phyloP scores from a whole-genome alignment of 2,797 vertebrate genomes.

The Nothura maculosa region DNA sequence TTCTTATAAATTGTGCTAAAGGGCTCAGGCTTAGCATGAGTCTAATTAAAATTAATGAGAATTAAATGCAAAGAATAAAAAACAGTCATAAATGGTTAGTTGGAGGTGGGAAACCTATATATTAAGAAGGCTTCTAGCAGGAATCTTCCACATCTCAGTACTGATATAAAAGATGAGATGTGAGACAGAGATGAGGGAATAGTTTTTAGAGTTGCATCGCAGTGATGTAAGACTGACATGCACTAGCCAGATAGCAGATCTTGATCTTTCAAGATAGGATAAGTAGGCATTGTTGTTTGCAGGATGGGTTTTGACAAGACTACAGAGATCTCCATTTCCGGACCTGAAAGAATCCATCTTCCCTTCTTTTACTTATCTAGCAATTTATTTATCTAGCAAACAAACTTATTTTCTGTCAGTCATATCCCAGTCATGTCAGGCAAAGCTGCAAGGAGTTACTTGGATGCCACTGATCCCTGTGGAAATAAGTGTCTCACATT shows the following conservation, averaged over 20 bases:
- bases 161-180: background rate
- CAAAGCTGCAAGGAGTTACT: conserved; percentile 11
- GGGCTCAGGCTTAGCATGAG: background rate
- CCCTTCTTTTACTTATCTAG: background rate
- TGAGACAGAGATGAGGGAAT: background rate
- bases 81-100: background rate
- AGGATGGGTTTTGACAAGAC: background rate
- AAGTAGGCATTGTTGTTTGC: background rate
- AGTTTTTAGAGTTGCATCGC: background rate
- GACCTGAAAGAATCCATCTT: background rate
- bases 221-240: background rate
- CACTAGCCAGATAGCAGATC: background rate
- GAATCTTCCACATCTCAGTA: background rate
- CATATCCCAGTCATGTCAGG: background rate
- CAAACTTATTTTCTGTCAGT: background rate
- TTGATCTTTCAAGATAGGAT: background rate
- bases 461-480: background rate
- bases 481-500: conserved; percentile 14
- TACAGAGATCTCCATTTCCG: background rate
- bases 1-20: conserved; percentile 43
- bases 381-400: background rate
- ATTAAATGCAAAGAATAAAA: conserved; percentile 1
- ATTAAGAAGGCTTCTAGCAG: background rate
- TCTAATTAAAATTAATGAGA: conserved; percentile 43
- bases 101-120: background rate